These are phyloP conservation scores for Hybognathus amarus DNA, from an alignment of 2,797 vertebrate species.

Conservation along the genomic window DNA sequence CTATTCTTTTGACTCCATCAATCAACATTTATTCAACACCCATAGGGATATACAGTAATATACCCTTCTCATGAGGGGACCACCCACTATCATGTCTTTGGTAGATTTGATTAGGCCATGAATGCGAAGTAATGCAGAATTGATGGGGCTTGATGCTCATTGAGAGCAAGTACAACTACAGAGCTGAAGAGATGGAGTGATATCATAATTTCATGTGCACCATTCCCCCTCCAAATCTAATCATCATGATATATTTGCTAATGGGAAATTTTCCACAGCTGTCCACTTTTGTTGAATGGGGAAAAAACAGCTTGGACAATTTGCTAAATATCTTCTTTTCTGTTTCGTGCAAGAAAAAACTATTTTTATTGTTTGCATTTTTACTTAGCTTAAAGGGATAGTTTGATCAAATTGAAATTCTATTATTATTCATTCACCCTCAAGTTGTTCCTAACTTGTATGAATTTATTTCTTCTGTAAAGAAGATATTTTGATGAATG, in stretches of 20 bases:
- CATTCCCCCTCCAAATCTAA: not conserved
- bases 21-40: conserved; percentile 39
- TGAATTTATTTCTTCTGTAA: no score
- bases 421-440: no score
- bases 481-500: no score
- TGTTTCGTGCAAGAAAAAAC: not conserved
- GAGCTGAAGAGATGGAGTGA: conserved; percentile 8
- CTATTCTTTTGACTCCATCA: conserved; percentile 12
- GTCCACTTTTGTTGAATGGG: not conserved
- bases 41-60: conserved; percentile 23
- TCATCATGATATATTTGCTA: not conserved
- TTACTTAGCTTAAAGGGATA: not conserved
- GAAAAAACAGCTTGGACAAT: not conserved
- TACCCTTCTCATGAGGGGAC: conserved; percentile 32
- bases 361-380: no score
- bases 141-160: conserved; percentile 29
- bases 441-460: no score
- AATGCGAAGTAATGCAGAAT: conserved; percentile 44
- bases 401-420: not conserved
- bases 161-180: conserved; percentile 6
- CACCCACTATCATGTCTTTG: conserved; percentile 47
- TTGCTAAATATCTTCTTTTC: not conserved
- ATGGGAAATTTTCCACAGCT: not conserved
- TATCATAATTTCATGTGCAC: not conserved
- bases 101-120: conserved; percentile 31